Evolutionary conservation across 2,113 vertebrate genomes (phyloP), one percentile per base, ranked within the genome.

Genomic region (Tamias sibiricus): DNA sequence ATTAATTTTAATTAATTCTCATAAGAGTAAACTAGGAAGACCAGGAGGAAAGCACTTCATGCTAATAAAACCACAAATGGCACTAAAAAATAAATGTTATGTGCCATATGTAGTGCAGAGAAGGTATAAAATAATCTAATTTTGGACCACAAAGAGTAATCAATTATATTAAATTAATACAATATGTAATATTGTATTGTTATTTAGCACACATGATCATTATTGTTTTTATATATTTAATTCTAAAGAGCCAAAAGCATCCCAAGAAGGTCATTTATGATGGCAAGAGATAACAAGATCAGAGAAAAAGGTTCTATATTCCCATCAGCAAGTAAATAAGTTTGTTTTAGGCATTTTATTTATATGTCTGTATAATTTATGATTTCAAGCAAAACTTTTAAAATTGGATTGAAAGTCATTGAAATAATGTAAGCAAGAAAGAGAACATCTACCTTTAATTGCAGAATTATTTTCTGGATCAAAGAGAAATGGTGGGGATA

Each of bases 1-100:
- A 89, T 20, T 77, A 49, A 71, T 81, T 93, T 95, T 88, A 81
- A 95, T 91, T 94, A 89, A 82, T 82, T 68, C 20, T 74, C 93
- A 26, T 1, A 74, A 89, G 16, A 81, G 19, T n/a, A 87, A 97
- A 88, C 16, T 4, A 59, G 17, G 44, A 89, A 35, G 11, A 71
- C 6, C 14, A 69, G 16, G 52, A 90, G 19, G 42, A 54, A 62
- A 69, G 2, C 8, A 54, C 17, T 54, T 83, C 8, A 44, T 4
- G 12, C 22, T 37, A 66, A 47, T 35, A 71, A 90, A 76, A 59
- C 4, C 44, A 83, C 6, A 79, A 69, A 85, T 49, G 19, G 68
- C 90, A 87, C 37, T 44, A 32, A 82, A 82, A 91, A 42, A 26
- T 40, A 91, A 91, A 24, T 76, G 6, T 35, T 44, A 3, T 57